Base-by-base conservation (phyloP, 2,888 invertebrate species). In the Drosophila nr. medialis region DNA sequence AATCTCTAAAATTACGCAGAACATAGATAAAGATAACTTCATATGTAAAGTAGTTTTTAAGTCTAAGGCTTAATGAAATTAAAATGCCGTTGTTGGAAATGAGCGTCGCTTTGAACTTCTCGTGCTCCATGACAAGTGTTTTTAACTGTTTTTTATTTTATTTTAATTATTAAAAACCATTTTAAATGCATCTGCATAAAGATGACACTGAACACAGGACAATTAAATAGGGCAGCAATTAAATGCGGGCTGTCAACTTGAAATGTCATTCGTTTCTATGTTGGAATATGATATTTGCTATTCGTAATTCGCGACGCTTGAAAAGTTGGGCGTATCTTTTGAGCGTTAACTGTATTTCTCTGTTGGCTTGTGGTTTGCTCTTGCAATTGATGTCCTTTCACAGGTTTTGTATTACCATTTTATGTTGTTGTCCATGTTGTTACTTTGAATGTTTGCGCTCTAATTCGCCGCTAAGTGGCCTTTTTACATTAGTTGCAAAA, bases 391-490 rank as follows among this genome's bases (percentile, higher is more conserved):
- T 63, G 66, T 67, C 30, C 29, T 62, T 40, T 34, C 30, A 15
- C 24, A 8, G 45, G 8, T 64, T 73, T 49, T 59, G 49, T 61
- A 36, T 45, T 53, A 49, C 60, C 50, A 55, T 62, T 80, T 66
- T 49, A 42, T 76, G 77, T 32, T 67, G 59, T 62, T 58, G 38
- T 59, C 29, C 8, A 2, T 29, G n/a, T 30, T 63, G 65, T 61
- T 68, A 42, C 61, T 69, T 77, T 67, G 42, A 45, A 61, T 86
- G 83, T 59, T 78, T 85, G 73, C 68, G 88, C 85, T 77, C 88
- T 86, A 86, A 86, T 86, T 85, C 86, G 83, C 86, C 74, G 88
- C 87, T 87, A 86, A 87, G 88, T 86, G 88, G 88, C 86, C 85
- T 86, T 87, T 80, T 77, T 83, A 85, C 88, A 83, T 87, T 86